Base-by-base conservation (phyloP, 2,113 vertebrate species). In the Toxostoma redivivum region DNA sequence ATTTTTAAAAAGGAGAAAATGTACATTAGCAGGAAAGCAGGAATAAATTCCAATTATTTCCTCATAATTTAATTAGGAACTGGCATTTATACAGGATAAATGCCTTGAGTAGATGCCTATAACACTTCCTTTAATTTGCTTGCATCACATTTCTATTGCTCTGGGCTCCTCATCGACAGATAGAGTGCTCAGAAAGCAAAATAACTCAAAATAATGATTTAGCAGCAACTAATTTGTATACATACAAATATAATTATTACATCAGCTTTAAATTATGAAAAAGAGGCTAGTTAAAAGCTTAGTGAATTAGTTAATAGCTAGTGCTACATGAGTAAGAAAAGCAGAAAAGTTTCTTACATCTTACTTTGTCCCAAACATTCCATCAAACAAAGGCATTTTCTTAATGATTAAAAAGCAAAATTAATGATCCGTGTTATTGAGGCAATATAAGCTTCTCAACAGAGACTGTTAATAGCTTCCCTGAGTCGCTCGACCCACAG, bases 361-460 rank as follows among this genome's bases (percentile, higher is more conserved):
- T 76, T 73, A 92, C 48, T 94, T 92, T 80, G 58, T 82, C 69
- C 27, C 72, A 89, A 88, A 71, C 47, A 86, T 74, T 89, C 81
- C 72, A 58, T 38, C 83, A 89, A 92, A 77, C 45, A 94, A 83
- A 92, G 83, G 76, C 74, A 92, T 91, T 95, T 96, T 91, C 91
- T 91, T 92, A 94, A 91, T 90, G 84, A 95, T 95, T 95, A 94
- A 92, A 97, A 95, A 81, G 65, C 58, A 53, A 61, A 95, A 87
- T 92, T 92, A 96, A 97, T 45, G 94, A 95, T 71, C 91, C 60
- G 0, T 95, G 86, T 92, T 94, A 85, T 33, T 95, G 74, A 96
- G 92, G 91, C 80, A 93, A 83, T 70, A 88, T 62, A 88, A 90
- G 76, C 51, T 71, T 92, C 91, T 77, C 88, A 86, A 31, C 4